Evolutionary conservation across 2,113 vertebrate species (phyloP).

Genomic region (Poecilia latipinna): DNA sequence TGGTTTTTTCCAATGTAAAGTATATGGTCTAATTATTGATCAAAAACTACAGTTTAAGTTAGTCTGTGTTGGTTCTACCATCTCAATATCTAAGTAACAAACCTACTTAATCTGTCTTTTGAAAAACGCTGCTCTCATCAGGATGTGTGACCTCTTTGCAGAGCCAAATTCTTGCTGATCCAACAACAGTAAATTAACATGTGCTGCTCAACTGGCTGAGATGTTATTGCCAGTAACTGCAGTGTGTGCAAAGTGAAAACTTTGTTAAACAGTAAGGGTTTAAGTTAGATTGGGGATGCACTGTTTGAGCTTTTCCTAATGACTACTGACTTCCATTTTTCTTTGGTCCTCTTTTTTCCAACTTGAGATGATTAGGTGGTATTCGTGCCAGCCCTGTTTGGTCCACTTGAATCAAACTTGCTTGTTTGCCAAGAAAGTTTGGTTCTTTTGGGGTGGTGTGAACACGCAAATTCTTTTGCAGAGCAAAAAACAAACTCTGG

Average conservation of each 20-base stretch:
- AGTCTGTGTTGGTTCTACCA: not conserved
- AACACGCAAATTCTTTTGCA: too few species aligned
- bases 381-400: too few species aligned
- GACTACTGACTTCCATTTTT: not conserved
- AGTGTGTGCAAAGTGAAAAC: not conserved
- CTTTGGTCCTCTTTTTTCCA: not conserved
- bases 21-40: not conserved
- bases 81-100: not conserved
- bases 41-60: too few species aligned
- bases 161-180: not conserved
- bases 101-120: not conserved
- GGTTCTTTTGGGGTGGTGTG: too few species aligned
- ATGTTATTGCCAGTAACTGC: not conserved
- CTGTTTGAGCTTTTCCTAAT: not conserved
- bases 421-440: too few species aligned
- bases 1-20: not conserved
- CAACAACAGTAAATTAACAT: not conserved
- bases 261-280: not conserved
- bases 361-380: not conserved
- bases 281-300: not conserved
- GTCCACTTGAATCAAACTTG: too few species aligned
- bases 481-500: too few species aligned
- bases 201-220: not conserved
- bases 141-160: not conserved
- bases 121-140: not conserved